These are phyloP conservation scores for Oreochromis mossambicus DNA, from an alignment of 2,797 vertebrate species.

Conservation along the genomic window DNA sequence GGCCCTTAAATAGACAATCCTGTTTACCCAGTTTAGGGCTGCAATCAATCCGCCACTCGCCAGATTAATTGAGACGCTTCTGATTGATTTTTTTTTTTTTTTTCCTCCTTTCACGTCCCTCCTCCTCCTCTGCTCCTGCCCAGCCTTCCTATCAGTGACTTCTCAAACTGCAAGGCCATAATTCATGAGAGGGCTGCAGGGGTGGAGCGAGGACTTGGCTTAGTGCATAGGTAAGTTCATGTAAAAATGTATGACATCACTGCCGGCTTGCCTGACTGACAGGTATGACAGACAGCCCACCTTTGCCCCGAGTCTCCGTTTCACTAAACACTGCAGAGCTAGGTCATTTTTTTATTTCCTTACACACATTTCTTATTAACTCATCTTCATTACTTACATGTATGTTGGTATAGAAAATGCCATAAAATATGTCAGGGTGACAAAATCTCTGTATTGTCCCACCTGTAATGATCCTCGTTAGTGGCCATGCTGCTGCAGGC, in stretches of 20 bases:
- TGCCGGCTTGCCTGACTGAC: background rate
- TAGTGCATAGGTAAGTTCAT: slow-evolving; percentile 16
- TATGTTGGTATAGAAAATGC: slow-evolving; percentile 22
- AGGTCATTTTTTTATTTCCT: background rate
- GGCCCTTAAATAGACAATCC: slow-evolving; percentile 81
- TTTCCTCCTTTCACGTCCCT: background rate
- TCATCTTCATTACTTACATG: background rate
- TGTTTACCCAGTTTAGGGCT: slow-evolving; percentile 82
- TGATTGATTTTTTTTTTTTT: slow-evolving; percentile 73
- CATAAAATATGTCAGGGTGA: slow-evolving; percentile 18
- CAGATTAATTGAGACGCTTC: slow-evolving; percentile 85
- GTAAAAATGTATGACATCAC: slow-evolving; percentile 24
- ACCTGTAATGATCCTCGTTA: slow-evolving; percentile 61
- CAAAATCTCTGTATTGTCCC: slow-evolving; percentile 21
- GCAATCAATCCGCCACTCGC: slow-evolving; percentile 79
- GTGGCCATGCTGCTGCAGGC: slow-evolving; percentile 10
- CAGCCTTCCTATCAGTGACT: slow-evolving; percentile 63
- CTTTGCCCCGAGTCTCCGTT: background rate
- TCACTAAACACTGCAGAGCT: background rate
- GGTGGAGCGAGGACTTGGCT: background rate
- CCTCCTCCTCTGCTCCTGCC: slow-evolving; percentile 19
- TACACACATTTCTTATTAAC: background rate
- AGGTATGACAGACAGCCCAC: background rate
- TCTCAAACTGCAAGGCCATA: slow-evolving; percentile 62
- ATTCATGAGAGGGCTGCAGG: slow-evolving; percentile 51